phyloP scores from a whole-genome alignment of 2,113 vertebrate species.

The Craseonycteris thonglongyai region DNA sequence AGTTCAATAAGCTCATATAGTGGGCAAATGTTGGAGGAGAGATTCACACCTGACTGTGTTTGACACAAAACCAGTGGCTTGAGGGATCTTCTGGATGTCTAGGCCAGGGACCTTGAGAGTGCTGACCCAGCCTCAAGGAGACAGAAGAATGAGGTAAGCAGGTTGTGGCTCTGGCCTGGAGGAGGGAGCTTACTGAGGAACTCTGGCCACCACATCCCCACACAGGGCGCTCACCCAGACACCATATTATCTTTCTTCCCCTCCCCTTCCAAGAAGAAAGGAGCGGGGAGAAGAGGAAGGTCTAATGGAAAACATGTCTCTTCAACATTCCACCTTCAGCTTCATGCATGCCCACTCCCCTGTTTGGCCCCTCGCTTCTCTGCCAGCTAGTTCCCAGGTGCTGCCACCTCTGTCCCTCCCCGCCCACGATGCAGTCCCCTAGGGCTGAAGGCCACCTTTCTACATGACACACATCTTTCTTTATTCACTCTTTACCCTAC shows the following conservation, averaged over 20 bases:
- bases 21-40: not conserved
- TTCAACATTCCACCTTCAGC: not conserved
- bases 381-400: not conserved
- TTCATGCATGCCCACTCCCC: not conserved
- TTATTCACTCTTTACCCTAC: not conserved
- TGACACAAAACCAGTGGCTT: not conserved
- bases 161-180: not conserved
- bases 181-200: not conserved
- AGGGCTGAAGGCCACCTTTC: not conserved
- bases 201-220: not conserved
- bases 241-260: not conserved
- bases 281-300: not conserved
- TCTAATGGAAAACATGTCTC: conserved; percentile 13
- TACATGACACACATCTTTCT: not conserved
- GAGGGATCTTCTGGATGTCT: not conserved
- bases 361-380: not conserved
- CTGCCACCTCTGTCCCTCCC: not conserved
- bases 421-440: not conserved
- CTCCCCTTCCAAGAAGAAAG: not conserved
- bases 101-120: not conserved
- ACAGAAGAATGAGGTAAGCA: not conserved
- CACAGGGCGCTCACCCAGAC: not conserved
- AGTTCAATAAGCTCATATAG: not conserved
- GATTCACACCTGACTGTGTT: not conserved
- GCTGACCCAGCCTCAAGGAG: not conserved